phyloP scores from a whole-genome alignment of 2,888 invertebrate genomes.

The Macrophya alboannulata region DNA sequence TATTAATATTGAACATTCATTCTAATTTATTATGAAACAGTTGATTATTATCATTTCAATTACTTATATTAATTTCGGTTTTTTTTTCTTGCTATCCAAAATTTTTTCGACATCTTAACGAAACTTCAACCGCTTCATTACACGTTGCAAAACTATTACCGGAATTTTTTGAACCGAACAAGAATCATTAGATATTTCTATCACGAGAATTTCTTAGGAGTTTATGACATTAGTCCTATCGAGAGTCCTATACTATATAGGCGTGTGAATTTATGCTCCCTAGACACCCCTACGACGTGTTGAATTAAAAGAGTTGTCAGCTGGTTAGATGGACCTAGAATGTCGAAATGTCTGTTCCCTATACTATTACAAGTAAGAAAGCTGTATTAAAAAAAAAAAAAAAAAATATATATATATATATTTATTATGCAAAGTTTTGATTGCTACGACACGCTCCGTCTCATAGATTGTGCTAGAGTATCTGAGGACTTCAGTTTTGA shows the following conservation, averaged over 20 bases:
- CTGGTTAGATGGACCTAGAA: neutral
- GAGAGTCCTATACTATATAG: too few relatives aligned
- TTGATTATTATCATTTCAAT: slow-evolving; percentile 31
- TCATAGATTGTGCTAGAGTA: neutral
- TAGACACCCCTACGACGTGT: neutral
- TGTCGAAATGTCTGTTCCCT: neutral
- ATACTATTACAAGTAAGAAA: neutral
- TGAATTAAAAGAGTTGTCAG: neutral
- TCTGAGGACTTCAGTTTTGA: neutral
- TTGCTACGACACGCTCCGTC: neutral
- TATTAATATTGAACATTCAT: neutral
- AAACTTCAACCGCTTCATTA: neutral
- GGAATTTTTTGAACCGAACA: neutral
- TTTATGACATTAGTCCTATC: neutral
- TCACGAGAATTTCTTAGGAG: neutral
- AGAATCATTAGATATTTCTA: slow-evolving; percentile 11
- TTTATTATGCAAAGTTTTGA: neutral
- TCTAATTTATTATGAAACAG: slow-evolving; percentile 21
- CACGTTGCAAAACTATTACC: neutral
- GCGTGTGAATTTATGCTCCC: neutral
- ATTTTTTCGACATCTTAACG: neutral
- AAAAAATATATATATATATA: too few relatives aligned
- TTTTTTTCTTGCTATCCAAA: too few relatives aligned
- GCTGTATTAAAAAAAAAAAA: neutral
- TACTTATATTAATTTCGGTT: neutral